phyloP scores from a whole-genome alignment of 1,140 invertebrate species.

The Rhynchophorus ferrugineus region DNA sequence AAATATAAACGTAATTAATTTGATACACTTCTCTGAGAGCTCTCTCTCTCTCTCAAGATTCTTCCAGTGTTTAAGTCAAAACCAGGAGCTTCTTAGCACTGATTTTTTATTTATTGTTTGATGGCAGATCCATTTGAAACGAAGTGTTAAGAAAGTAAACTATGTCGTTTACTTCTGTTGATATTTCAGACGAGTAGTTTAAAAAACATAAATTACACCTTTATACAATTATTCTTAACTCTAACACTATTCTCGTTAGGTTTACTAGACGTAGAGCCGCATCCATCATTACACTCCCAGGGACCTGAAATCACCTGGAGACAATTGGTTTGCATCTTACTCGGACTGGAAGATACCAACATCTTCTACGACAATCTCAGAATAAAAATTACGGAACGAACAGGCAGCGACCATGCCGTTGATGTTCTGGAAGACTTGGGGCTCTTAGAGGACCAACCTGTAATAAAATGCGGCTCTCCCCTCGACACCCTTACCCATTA shows the following conservation, averaged over 20 bases:
- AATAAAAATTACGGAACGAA: constrained; percentile 64
- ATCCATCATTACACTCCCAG: constrained; percentile 83
- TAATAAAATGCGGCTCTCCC: constrained; percentile 79
- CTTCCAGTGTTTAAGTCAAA: no score
- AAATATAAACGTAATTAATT: no score
- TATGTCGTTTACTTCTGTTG: no score
- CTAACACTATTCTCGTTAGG: constrained; percentile 43
- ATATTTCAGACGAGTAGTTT: no score
- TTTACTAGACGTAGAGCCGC: constrained; percentile 76
- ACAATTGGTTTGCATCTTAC: constrained; percentile 76
- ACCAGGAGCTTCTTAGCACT: no score
- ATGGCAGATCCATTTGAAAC: no score
- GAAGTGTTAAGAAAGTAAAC: no score
- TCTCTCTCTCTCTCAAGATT: no score
- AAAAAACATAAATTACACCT: background rate
- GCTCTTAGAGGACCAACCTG: constrained; percentile 71
- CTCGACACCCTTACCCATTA: constrained; percentile 89
- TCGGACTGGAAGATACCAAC: constrained; percentile 76
- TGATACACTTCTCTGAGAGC: no score
- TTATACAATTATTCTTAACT: background rate
- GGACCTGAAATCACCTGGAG: constrained; percentile 97
- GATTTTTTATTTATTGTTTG: no score
- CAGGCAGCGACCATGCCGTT: constrained; percentile 61
- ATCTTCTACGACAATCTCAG: constrained; percentile 93
- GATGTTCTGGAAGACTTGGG: constrained; percentile 78